Evolutionary conservation across 2,888 invertebrate genomes (phyloP).

Genomic region (Mechanitis mazaeus): DNA sequence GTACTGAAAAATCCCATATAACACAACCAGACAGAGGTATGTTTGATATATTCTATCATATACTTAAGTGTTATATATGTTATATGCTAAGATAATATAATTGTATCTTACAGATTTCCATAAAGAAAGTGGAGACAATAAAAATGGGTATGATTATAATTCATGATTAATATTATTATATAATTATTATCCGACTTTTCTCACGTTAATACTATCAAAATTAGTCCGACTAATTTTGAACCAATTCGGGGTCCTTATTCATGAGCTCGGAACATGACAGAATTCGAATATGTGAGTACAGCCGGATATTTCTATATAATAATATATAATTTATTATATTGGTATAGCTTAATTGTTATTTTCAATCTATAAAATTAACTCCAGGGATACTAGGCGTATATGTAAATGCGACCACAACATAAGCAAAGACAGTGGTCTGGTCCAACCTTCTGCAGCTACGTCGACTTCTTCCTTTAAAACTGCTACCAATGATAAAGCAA

Average conservation of each 20-base stretch:
- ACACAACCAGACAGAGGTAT: conserved; percentile 14
- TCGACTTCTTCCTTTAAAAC: conserved; percentile 51
- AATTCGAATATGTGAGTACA: too few relatives aligned
- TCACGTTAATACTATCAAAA: too few relatives aligned
- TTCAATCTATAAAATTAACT: neutral
- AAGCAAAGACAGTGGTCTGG: conserved; percentile 22
- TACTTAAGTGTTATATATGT: neutral
- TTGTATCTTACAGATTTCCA: conserved; percentile 10
- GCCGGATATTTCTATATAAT: too few relatives aligned
- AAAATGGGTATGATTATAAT: conserved; percentile 30
- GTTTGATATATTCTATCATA: neutral
- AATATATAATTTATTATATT: too few relatives aligned
- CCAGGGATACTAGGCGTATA: neutral
- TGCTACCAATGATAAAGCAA: conserved; percentile 41
- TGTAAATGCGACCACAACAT: conserved; percentile 20
- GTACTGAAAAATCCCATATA: neutral
- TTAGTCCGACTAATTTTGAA: too few relatives aligned
- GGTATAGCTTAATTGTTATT: neutral
- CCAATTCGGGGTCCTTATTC: too few relatives aligned
- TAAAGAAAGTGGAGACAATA: conserved; percentile 30
- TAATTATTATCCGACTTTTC: too few relatives aligned
- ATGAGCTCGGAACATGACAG: too few relatives aligned
- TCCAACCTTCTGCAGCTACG: conserved; percentile 39
- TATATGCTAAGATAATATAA: neutral
- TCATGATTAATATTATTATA: neutral